A percentile compares a stretch with the other conserved stretches of the same genome.
phyloP scores from a whole-genome alignment of 2,888 invertebrate genomes.

The Tenthredo amoena region DNA sequence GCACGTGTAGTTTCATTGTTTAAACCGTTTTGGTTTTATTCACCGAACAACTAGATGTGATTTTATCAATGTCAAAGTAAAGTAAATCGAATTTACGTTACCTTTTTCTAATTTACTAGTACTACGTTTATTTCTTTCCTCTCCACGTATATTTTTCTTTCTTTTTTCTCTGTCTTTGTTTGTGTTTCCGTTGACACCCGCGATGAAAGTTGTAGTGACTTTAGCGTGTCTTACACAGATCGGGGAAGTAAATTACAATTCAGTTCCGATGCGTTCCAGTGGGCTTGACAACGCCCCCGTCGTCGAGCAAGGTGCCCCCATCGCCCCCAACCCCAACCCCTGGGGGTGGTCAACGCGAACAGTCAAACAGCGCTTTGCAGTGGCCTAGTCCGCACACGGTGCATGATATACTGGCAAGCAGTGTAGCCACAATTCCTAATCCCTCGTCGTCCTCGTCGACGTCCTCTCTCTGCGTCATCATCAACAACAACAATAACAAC shows the following conservation, averaged over 20 bases:
- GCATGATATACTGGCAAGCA: constrained; percentile 72
- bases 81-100: not conserved
- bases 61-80: not conserved
- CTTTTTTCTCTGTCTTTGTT: not conserved
- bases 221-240: constrained; percentile 68
- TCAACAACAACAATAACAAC: constrained; percentile 66
- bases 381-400: constrained; percentile 76
- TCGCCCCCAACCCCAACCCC: constrained; percentile 75
- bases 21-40: not conserved
- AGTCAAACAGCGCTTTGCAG: constrained; percentile 63
- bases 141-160: not conserved
- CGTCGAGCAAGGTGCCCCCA: constrained; percentile 72
- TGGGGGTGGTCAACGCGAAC: constrained; percentile 80
- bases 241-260: constrained; percentile 59
- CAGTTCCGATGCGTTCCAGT: constrained; percentile 65
- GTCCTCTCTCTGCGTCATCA: constrained; percentile 64
- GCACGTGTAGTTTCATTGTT: not conserved
- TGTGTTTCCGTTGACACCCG: constrained; percentile 53
- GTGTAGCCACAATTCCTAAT: constrained; percentile 59
- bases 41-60: not conserved
- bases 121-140: too few species aligned
- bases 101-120: not conserved
- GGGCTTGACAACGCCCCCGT: constrained; percentile 77
- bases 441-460: constrained; percentile 63
- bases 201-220: constrained; percentile 66